Conservation (phyloP, 2,797 vertebrate species). For the Tokudaia muenninki region DNA sequence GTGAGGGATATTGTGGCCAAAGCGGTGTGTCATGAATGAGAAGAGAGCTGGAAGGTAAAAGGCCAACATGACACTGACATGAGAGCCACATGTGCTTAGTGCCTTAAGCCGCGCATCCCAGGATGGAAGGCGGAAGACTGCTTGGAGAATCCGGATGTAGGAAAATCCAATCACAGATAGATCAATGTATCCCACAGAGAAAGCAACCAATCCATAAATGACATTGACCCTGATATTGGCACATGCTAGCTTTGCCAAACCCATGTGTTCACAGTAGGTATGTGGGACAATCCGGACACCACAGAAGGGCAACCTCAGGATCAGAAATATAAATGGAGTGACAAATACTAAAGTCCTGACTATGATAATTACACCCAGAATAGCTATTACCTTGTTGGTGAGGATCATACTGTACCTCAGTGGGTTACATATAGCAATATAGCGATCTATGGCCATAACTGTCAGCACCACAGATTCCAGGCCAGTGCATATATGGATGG, state of each 20-base stretch:
- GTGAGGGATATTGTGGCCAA: slow-evolving; percentile 68
- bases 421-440: slow-evolving; percentile 72
- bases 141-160: slow-evolving; percentile 73
- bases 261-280: slow-evolving; percentile 82
- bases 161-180: slow-evolving; percentile 80
- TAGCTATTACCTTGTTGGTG: slow-evolving; percentile 70
- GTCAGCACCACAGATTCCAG: slow-evolving; percentile 78
- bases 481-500: slow-evolving; percentile 67
- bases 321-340: slow-evolving; percentile 76
- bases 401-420: slow-evolving; percentile 71
- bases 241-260: slow-evolving; percentile 81
- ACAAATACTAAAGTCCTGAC: slow-evolving; percentile 67
- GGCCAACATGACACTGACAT: slow-evolving; percentile 80
- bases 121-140: slow-evolving; percentile 76
- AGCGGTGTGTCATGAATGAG: slow-evolving; percentile 76
- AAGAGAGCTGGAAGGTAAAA: slow-evolving; percentile 81
- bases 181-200: slow-evolving; percentile 80
- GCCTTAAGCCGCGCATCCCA: slow-evolving; percentile 76
- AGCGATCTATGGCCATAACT: slow-evolving; percentile 75
- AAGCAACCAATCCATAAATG: slow-evolving; percentile 78
- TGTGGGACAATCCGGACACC: slow-evolving; percentile 59
- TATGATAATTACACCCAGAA: slow-evolving; percentile 62
- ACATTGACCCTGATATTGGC: slow-evolving; percentile 73
- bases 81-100: slow-evolving; percentile 80
- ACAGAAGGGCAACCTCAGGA: slow-evolving; percentile 77